phyloP scores from a whole-genome alignment of 2,888 invertebrate genomes.

The Polydrusus pterygomalis region DNA sequence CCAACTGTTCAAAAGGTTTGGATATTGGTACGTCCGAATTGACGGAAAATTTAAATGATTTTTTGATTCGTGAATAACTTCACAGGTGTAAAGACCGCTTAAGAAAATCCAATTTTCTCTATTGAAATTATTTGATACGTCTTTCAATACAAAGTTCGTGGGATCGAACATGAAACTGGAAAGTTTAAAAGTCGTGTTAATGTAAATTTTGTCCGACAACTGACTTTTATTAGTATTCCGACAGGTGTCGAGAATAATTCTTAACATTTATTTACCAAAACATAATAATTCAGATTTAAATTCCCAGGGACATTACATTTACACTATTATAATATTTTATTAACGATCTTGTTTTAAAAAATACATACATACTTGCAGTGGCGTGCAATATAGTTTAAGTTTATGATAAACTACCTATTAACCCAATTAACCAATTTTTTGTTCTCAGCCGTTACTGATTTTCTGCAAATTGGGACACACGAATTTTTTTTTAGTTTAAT shows the following conservation, averaged over 20 bases:
- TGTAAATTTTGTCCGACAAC: constrained; percentile 15
- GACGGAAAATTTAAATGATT: too few relatives aligned
- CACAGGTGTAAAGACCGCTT: too few relatives aligned
- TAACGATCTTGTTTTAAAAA: neutral
- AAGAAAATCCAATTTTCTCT: neutral
- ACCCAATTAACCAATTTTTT: too few relatives aligned
- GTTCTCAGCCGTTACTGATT: too few relatives aligned
- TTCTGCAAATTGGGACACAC: too few relatives aligned
- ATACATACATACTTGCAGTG: neutral
- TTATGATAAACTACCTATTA: too few relatives aligned
- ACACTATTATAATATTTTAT: too few relatives aligned
- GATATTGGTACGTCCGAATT: too few relatives aligned
- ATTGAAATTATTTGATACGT: neutral
- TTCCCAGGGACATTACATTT: neutral
- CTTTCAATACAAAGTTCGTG: constrained; percentile 3
- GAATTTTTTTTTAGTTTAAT: too few relatives aligned
- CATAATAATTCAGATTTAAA: constrained; percentile 12
- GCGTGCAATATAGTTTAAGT: too few relatives aligned
- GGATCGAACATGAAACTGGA: neutral
- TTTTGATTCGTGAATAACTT: too few relatives aligned
- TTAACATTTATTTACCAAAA: constrained; percentile 4
- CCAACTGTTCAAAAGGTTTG: too few relatives aligned
- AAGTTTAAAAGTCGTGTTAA: constrained; percentile 4
- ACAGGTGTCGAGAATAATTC: constrained; percentile 5
- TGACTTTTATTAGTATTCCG: constrained; percentile 7